Evolutionary conservation across 2,888 invertebrate genomes (phyloP).

Genomic region (Dolichopus griseipennis): DNA sequence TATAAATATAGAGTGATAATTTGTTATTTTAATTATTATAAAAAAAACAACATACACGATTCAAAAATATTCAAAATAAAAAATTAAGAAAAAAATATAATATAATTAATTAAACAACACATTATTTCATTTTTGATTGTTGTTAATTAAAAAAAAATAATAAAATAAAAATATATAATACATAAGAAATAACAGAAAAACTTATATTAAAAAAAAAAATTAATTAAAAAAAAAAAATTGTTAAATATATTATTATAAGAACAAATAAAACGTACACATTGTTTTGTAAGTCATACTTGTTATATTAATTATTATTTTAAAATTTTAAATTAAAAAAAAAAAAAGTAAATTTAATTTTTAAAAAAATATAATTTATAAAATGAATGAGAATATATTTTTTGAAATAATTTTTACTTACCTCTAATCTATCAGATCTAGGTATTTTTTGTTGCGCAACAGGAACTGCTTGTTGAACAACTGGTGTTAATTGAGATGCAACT

Average conservation of each 20-base stretch:
- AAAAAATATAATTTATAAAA: conserved; percentile 12
- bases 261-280: too few relatives aligned
- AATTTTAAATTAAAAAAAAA: conserved; percentile 9
- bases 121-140: too few relatives aligned
- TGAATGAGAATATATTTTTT: conserved; percentile 18
- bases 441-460: conserved; percentile 88
- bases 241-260: too few relatives aligned
- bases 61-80: not conserved
- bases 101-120: not conserved
- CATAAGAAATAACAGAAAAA: conserved; percentile 3
- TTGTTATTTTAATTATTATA: not conserved
- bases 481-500: conserved; percentile 71
- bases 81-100: not conserved
- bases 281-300: too few relatives aligned
- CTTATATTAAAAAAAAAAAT: not conserved
- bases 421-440: conserved; percentile 90
- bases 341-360: not conserved
- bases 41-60: not conserved
- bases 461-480: conserved; percentile 72
- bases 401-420: conserved; percentile 58
- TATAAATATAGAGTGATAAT: not conserved
- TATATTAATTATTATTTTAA: not conserved
- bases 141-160: too few relatives aligned
- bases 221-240: too few relatives aligned
- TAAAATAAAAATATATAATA: too few relatives aligned